Conservation (phyloP, 2,113 vertebrate genomes). For the Hyaena hyaena region DNA sequence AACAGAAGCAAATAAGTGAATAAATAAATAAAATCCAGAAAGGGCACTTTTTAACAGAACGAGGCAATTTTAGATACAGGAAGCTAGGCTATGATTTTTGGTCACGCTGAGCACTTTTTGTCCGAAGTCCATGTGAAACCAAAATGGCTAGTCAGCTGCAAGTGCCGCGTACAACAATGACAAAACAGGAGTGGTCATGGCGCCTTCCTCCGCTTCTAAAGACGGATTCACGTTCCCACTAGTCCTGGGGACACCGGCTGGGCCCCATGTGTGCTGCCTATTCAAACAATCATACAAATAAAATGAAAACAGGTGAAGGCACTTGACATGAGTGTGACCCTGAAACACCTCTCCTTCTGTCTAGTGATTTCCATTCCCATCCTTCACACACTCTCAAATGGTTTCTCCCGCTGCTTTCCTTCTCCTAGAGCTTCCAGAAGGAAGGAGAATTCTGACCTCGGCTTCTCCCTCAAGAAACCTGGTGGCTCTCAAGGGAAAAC, state of each 20-base stretch:
- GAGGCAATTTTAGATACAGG: not conserved
- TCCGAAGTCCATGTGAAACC: not conserved
- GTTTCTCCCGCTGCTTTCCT: not conserved
- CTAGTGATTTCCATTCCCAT: not conserved
- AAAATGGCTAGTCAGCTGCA: not conserved
- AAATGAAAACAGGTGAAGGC: not conserved
- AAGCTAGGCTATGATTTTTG: not conserved
- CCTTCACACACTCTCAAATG: accelerated
- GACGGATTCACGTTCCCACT: accelerated
- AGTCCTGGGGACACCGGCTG: accelerated
- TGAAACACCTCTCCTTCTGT: not conserved
- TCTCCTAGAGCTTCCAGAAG: not conserved
- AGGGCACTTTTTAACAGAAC: not conserved
- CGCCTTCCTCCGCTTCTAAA: accelerated
- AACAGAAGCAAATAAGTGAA: not conserved
- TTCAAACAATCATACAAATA: not conserved
- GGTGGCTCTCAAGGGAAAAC: not conserved
- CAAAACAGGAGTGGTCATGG: accelerated
- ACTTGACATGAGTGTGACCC: not conserved
- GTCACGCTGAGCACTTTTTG: not conserved
- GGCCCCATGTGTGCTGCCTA: not conserved
- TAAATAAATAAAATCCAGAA: not conserved
- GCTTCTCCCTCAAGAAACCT: not conserved
- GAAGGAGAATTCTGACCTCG: not conserved
- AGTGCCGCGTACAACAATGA: accelerated